Base-by-base conservation (phyloP, 1,140 invertebrate genomes). In the Archivesica marissinica region DNA sequence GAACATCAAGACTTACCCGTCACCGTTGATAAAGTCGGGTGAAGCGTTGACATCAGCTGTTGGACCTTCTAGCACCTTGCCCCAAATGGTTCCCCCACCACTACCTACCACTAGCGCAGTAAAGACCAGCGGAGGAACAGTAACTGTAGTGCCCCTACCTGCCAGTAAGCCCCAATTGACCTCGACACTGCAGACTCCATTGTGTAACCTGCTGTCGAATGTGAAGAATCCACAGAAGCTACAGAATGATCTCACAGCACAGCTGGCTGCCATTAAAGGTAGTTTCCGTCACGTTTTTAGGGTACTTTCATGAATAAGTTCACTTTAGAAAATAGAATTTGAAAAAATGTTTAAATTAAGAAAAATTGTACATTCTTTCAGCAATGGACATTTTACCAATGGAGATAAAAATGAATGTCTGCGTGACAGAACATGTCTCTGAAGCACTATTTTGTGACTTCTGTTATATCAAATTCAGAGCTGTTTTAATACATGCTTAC, bases 231-330 rank as follows among this genome's bases (percentile, higher is more conserved):
- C 80, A 33, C 64, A 70, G 54, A 66, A 83, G 38, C 17, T 83
- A 7, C 80, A 83, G 33, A 83, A 70, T 74, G 80, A 83, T 83
- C 80, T 83, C 80, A 83, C 52, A 13, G 80, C 68, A 30, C 80
- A 83, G 35, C 54, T 83, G 17, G 80, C 68, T n/a, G 80, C 80
- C 30, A 74, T 83, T 7, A 83, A 83, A 83, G 80, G 80, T 83
- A 61, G 54, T n/a, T n/a, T n/a, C n/a, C n/a, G n/a, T n/a, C n/a
- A n/a, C n/a, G n/a, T n/a, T n/a, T n/a, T n/a, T n/a, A n/a, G n/a
- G n/a, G n/a, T n/a, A n/a, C n/a, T n/a, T n/a, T n/a, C n/a, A n/a
- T n/a, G 9, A 61, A 15, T 61, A 15, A 13, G 17, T 61, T 28
- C 56, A 61, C 56, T 61, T 61, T 61, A 61, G 13, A 13, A 15